Base-by-base conservation (phyloP, 1,140 invertebrate species). In the Sarcophaga bullata region DNA sequence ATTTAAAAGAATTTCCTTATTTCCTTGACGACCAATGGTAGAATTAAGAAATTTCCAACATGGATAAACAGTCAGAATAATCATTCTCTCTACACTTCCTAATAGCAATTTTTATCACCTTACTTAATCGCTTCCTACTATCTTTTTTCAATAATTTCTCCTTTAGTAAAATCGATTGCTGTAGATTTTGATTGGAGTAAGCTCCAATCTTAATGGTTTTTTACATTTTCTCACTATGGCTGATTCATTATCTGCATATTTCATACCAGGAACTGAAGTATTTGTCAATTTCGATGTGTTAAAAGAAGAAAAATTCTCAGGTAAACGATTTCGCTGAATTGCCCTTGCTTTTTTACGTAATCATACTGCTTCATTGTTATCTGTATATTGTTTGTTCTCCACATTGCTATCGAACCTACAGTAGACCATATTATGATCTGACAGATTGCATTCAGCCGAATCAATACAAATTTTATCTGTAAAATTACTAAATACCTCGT, bases 31-130 rank as follows among this genome's bases (percentile, higher is more conserved):
- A n/a, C 10, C 2, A 11, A 54, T 11, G 15, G 52, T 11, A 11
- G 9, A 54, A 54, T 54, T 54, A 11, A 54, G 2, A 54, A 54
- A 54, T 10, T 54, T 11, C 47, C 15, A 37, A 37, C 1, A 37
- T 37, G n/a, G 54, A 58, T 58, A 58, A 58, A 58, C 54, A 13
- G 54, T 58, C 54, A 58, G 54, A 58, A 58, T 58, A 58, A 58
- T 58, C 9, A 58, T 58, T 58, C 5, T 58, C 54, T 58, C n/a
- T n/a, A n/a, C n/a, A n/a, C n/a, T n/a, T n/a, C n/a, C n/a, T n/a
- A n/a, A n/a, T n/a, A n/a, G n/a, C n/a, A n/a, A n/a, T n/a, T 15
- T 58, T 58, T 58, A 8, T 58, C n/a, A 58, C 54, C n/a, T 58
- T 58, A 58, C 54, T 58, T 58, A 58, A 13, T 58, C 54, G 7